phyloP scores from a whole-genome alignment of 1,140 invertebrate species.

The Acromyrmex heyeri region DNA sequence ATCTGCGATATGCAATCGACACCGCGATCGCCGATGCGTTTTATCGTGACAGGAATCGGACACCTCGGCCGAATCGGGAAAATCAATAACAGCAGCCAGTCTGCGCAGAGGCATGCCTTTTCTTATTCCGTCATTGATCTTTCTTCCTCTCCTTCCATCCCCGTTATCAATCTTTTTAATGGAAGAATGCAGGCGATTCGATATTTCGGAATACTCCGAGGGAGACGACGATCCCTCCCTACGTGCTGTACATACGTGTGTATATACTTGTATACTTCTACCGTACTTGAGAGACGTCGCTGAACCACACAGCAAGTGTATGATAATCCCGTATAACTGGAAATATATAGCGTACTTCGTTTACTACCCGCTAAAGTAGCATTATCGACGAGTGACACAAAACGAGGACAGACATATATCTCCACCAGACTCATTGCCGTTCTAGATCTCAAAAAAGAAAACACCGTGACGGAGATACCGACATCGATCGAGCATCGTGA shows the following conservation, averaged over 20 bases:
- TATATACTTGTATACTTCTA: constrained; percentile 79
- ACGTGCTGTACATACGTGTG: constrained; percentile 76
- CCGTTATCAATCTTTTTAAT: constrained; percentile 62
- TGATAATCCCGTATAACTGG: constrained; percentile 72
- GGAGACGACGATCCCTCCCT: constrained; percentile 46
- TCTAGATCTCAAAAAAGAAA: not conserved
- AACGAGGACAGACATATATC: constrained; percentile 18
- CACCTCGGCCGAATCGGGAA: constrained; percentile 46
- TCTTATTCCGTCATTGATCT: constrained; percentile 67
- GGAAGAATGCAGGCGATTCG: constrained; percentile 65
- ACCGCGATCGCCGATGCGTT: constrained; percentile 2
- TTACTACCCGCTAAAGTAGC: constrained; percentile 59
- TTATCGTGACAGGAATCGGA: constrained; percentile 13
- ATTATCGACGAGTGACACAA: constrained; percentile 32
- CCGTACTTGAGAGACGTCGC: constrained; percentile 61
- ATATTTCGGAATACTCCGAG: constrained; percentile 60
- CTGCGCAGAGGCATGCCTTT: constrained; percentile 73
- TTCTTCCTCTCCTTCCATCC: not conserved
- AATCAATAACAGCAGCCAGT: constrained; percentile 52
- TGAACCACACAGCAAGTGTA: constrained; percentile 67
- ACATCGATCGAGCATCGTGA: constrained; percentile 6
- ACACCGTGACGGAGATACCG: not conserved
- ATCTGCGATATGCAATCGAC: not conserved
- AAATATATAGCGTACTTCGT: constrained; percentile 62
- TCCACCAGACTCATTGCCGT: not conserved